Evolutionary conservation across 2,888 invertebrate species (phyloP).

Genomic region (Chirona hameri): DNA sequence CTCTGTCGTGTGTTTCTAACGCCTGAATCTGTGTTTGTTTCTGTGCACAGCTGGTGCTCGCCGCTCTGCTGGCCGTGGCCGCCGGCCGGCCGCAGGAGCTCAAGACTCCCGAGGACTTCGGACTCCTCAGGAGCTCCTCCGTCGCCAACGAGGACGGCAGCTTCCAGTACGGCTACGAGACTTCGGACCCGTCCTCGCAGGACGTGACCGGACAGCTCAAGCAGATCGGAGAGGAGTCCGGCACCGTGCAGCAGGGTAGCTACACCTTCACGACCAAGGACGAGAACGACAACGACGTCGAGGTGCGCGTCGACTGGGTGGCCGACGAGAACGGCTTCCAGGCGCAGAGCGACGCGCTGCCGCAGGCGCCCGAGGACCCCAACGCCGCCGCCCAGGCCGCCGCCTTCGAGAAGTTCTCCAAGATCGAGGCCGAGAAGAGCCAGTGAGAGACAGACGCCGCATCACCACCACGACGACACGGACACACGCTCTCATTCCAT

Average conservation of each 20-base stretch:
- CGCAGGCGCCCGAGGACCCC: not conserved
- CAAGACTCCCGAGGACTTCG: not conserved
- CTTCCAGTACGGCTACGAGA: conserved; percentile 37
- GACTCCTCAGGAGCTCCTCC: conserved; percentile 26
- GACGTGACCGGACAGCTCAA: not conserved
- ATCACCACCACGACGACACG: no score
- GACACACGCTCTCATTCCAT: not conserved
- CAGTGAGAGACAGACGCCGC: no score
- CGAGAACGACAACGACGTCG: conserved; percentile 9
- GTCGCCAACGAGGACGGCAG: conserved; percentile 34
- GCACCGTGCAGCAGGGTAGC: not conserved
- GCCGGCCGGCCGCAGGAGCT: not conserved
- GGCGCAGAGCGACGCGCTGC: not conserved
- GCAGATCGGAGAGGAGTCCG: not conserved
- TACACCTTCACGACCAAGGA: not conserved
- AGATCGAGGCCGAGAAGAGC: not conserved
- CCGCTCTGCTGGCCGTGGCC: conserved; percentile 1
- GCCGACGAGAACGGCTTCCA: conserved; percentile 5
- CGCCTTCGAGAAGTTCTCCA: not conserved
- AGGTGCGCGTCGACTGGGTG: not conserved
- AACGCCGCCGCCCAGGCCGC: not conserved
- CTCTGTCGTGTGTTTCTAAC: no score
- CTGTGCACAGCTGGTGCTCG: not conserved
- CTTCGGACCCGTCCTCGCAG: conserved; percentile 8
- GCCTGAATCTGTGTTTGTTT: not conserved